Evolutionary conservation across 2,113 vertebrate species (phyloP).

Genomic region (Mustelus asterias): DNA sequence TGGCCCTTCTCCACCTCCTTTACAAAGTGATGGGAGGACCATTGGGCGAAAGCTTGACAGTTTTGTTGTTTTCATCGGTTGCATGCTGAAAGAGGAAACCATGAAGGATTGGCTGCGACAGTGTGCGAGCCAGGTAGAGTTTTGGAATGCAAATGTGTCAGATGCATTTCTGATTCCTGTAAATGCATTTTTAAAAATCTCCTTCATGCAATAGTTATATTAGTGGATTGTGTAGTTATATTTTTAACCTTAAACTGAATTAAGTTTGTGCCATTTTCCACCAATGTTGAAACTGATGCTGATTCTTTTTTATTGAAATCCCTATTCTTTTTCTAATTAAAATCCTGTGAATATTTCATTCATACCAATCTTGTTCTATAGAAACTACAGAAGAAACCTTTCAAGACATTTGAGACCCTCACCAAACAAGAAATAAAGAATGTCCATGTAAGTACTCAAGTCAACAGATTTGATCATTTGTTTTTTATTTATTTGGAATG

Average conservation of each 20-base stretch:
- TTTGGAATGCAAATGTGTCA: neutral
- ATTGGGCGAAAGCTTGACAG: slow-evolving; percentile 51
- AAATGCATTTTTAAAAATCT: neutral
- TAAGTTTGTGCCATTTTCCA: neutral
- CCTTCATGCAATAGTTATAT: neutral
- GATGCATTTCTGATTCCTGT: neutral
- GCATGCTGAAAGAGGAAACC: slow-evolving; percentile 75
- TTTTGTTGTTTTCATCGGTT: slow-evolving; percentile 79
- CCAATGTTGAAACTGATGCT: neutral
- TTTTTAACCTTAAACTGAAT: neutral
- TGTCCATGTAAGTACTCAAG: slow-evolving; percentile 78
- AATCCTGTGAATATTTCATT: slow-evolving; percentile 35
- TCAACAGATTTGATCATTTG: neutral
- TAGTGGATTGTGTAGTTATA: neutral
- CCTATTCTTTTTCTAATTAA: neutral
- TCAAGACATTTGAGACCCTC: slow-evolving; percentile 75
- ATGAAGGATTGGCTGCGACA: slow-evolving; percentile 88
- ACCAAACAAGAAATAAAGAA: slow-evolving; percentile 79
- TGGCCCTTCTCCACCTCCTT: slow-evolving; percentile 50
- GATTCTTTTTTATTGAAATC: neutral
- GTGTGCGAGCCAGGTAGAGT: slow-evolving; percentile 77
- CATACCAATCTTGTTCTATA: slow-evolving; percentile 46
- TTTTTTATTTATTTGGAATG: neutral
- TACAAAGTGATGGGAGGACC: slow-evolving; percentile 46
- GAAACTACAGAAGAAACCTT: slow-evolving; percentile 72